Evolutionary conservation across 1,140 invertebrate species (phyloP), one percentile per base, ranked within the genome.

Genomic region (Hycleus cichorii): DNA sequence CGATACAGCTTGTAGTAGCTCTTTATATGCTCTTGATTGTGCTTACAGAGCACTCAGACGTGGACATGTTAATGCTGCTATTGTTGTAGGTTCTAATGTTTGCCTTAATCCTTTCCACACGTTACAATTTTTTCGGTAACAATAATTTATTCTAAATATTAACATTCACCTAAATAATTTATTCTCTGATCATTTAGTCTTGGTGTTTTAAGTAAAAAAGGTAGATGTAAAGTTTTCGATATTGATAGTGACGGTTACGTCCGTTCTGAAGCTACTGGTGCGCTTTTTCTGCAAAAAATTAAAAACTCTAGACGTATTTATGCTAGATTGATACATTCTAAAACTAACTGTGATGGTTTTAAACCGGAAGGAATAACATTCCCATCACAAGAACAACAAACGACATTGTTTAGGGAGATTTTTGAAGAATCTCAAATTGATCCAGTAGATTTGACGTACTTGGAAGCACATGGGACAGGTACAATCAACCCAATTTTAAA

Each of bases 381-480:
- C 70, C 95, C 95, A 0, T 91, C 90, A 2, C 90, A 89, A 27
- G 76, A 83, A 18, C 79, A 90, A 50, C 95, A 98, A 74, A 84
- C 86, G 58, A 74, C 79, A 49, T 76, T 98, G 0, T 73, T 97
- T 0, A 73, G 80, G 24, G 88, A 95, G 67, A 89, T 95, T 64
- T 97, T 97, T 70, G 74, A 83, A n/a, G 91, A 96, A 66, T 87
- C 89, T 60, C 80, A 83, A 27, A 67, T 97, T 2, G 76, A 85
- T 49, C 91, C 92, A 0, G 77, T 70, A 2, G 73, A 72, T 4
- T 74, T 98, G 10, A 82, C 81, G 25, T 98, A 86, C 69, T 77
- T 98, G 9, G 95, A 98, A 75, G 91, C 92, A 48, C 94, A 98
- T 72, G 93, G 93, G 44, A 97, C 94, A 25, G 86, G 82, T 78